Percentiles rank a stretch among this genome's conserved stretches.
These are phyloP conservation scores for Drosophila tanythrix DNA, from an alignment of 2,888 invertebrate genomes.

Conservation along the genomic window DNA sequence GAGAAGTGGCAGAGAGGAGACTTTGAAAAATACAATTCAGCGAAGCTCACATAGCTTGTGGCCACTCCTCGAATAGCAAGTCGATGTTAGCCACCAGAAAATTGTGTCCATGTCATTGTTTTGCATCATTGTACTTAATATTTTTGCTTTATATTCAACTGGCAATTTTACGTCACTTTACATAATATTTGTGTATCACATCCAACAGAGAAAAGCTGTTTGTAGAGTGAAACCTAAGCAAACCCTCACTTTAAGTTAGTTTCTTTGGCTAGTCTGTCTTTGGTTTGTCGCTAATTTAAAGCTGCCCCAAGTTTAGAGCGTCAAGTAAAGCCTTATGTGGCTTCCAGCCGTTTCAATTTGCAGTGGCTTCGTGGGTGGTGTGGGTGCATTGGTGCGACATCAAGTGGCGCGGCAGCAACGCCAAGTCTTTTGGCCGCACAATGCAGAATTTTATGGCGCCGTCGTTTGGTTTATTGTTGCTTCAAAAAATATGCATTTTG, in stretches of 20 bases:
- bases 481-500: constrained; percentile 41
- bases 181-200: background rate
- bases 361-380: constrained; percentile 8
- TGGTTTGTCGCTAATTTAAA: background rate
- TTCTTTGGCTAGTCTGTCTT: background rate
- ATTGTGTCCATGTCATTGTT: background rate
- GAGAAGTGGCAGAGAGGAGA: too few species aligned
- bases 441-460: constrained; percentile 42
- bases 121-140: background rate
- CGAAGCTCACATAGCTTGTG: background rate
- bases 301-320: background rate
- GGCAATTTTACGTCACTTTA: too few species aligned
- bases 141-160: background rate
- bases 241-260: background rate
- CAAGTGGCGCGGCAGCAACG: constrained; percentile 11
- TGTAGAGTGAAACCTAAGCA: background rate
- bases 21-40: background rate
- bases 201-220: background rate
- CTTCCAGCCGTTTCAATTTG: constrained; percentile 8
- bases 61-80: background rate
- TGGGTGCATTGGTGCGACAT: constrained; percentile 8
- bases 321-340: constrained; percentile 16
- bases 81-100: background rate
- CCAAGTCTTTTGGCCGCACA: constrained; percentile 26
- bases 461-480: constrained; percentile 40